phyloP scores from a whole-genome alignment of 1,140 invertebrate species.

The Danaus melanippus region DNA sequence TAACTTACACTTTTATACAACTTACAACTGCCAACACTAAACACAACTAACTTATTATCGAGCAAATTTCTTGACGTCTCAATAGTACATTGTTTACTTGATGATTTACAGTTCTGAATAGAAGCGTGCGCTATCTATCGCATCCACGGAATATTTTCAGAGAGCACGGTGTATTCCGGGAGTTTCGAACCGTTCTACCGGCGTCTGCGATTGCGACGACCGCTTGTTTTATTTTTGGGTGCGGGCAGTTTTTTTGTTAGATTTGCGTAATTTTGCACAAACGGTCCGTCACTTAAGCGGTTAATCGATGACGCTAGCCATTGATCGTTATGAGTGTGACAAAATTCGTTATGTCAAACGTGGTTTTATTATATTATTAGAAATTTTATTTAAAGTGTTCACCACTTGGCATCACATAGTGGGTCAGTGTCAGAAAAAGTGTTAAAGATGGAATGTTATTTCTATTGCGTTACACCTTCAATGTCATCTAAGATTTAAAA shows the following conservation, averaged over 20 bases:
- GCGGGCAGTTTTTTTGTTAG: constrained; percentile 38
- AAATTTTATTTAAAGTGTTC: constrained; percentile 28
- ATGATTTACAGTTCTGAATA: constrained; percentile 4
- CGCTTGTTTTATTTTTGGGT: constrained; percentile 61
- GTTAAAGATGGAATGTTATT: constrained; percentile 10
- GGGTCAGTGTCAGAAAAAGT: constrained; percentile 27
- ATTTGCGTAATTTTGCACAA: constrained; percentile 56
- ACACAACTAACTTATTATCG: constrained; percentile 4
- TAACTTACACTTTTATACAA: constrained; percentile 11
- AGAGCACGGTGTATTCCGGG: constrained; percentile 44
- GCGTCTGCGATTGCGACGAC: constrained; percentile 38
- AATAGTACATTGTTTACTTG: constrained; percentile 33
- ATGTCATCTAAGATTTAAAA: too few relatives aligned
- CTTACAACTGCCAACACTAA: not conserved
- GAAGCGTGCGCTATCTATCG: constrained; percentile 24
- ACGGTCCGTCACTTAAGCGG: constrained; percentile 31
- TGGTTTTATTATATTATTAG: constrained; percentile 23
- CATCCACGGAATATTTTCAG: constrained; percentile 46
- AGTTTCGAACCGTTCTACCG: constrained; percentile 27
- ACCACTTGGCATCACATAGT: constrained; percentile 24
- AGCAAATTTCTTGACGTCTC: constrained; percentile 7
- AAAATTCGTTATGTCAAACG: constrained; percentile 8
- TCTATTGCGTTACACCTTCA: not conserved
- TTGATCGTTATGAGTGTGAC: constrained; percentile 16
- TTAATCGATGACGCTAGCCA: constrained; percentile 23